Evolutionary conservation across 2,797 vertebrate genomes (phyloP), one percentile per base, ranked within the genome.

Genomic region (Anguilla pacifica): DNA sequence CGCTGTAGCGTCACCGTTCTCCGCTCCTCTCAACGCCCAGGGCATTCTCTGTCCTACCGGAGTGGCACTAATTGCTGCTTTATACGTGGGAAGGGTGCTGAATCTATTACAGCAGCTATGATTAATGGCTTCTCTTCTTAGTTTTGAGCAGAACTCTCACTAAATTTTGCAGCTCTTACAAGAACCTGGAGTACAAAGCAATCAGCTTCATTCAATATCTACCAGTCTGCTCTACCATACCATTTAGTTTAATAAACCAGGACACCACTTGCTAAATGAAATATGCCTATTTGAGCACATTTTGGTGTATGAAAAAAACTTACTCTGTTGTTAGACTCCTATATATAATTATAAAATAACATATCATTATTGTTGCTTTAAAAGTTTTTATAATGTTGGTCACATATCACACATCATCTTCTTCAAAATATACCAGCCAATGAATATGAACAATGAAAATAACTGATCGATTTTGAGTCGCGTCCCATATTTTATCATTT

Each of bases 11-110:
- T 39, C n/a, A 57, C 57, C 31, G 1, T 35, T 81, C 35, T 64
- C 57, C 82, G 43, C 10, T 28, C 74, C n/a, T 28, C 28, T 85
- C n/a, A 1, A 39, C n/a, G 51, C 43, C 61, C 81, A 39, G 39
- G 51, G 53, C 9, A 9, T 84, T 84, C 83, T 70, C 53, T 61
- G 55, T 57, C 28, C 28, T 53, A 53, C 61, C 59, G 43, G 59
- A 79, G 83, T 51, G 25, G 43, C 59, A 61, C 84, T 85, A 74
- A 90, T 72, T 53, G 84, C 15, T 39, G 83, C 53, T 70, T 59
- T 35, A 46, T 85, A 67, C 85, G 53, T 59, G 55, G 64, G 53
- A 84, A n/a, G 31, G 53, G 67, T 43, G 51, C 35, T 31, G 57
- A 84, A 59, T 81, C 87, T 49, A 70, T 25, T 55, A 31, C n/a